Base-by-base conservation (phyloP, 2,888 invertebrate species). In the Xanthorhoe designata region DNA sequence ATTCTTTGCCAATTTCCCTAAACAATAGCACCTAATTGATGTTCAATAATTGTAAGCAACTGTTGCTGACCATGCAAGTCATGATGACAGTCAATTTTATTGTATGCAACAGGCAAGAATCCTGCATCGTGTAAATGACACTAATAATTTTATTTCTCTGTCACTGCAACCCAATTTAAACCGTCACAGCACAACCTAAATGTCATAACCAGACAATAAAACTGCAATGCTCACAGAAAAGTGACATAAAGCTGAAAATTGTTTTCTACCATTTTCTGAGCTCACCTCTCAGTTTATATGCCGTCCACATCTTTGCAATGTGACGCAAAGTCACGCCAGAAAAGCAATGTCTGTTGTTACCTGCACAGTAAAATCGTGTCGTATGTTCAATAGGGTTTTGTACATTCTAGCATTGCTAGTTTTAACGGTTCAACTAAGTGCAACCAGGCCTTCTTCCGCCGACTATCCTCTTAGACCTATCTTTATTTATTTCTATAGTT, bases 341-440 rank as follows among this genome's bases (percentile, higher is more conserved):
- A 47, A 47, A 47, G 47, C 47, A 47, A 47, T 15, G 47, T 17
- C 47, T 17, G 47, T 8, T 42, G n/a, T 42, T 17, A 47, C 47
- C 17, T 47, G 47, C 47, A 47, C 17, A 47, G 15, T 0, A 13
- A 17, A 42, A 42, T 0, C 13, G 47, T 15, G 47, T 47, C 17
- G 47, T 1, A 7, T 3, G 17, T 47, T 47, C 8, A 1, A 47
- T 8, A 17, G 47, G 47, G 47, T 47, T 47, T 13, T 17, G 17
- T 15, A 47, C 45, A 13, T 13, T 15, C 35, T 38, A 10, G 8
- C 10, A n/a, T 38, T 38, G 9, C 10, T 9, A 10, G 24, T n/a
- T n/a, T n/a, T n/a, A n/a, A n/a, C n/a, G n/a, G n/a, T n/a, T n/a
- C n/a, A 24, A 24, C 24, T 24, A 24, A 24, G 24, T 3, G 24